Conservation (phyloP, 2,888 invertebrate genomes). For the Dicyrtoma fusca region DNA sequence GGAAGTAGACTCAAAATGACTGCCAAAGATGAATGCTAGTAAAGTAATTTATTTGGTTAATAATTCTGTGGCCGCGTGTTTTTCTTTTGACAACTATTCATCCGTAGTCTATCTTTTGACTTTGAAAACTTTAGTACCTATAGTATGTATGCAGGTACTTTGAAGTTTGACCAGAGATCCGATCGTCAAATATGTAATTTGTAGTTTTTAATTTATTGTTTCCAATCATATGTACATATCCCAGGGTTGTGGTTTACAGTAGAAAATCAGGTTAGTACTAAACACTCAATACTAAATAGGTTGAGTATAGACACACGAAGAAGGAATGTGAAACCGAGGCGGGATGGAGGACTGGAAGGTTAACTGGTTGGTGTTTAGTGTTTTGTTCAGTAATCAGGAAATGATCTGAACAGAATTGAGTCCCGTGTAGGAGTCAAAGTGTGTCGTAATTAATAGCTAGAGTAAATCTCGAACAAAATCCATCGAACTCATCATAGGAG, state of each 20-base stretch:
- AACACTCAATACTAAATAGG: neutral
- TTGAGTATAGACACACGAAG: neutral
- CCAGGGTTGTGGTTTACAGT: neutral
- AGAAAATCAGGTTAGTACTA: neutral
- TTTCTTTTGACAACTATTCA: conserved; percentile 1
- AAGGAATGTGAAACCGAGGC: neutral
- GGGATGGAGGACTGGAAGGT: neutral
- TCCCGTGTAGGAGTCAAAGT: conserved; percentile 29
- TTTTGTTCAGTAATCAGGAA: conserved; percentile 27
- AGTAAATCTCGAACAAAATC: conserved; percentile 30
- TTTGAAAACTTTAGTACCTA: no score
- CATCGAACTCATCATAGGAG: conserved; percentile 34
- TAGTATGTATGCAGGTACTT: no score
- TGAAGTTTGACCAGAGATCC: neutral
- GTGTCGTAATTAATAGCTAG: conserved; percentile 39
- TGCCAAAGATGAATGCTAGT: no score
- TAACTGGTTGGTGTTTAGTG: conserved; percentile 13
- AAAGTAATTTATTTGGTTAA: conserved; percentile 5
- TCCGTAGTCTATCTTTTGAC: neutral
- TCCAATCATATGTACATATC: neutral
- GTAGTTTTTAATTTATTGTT: conserved; percentile 3
- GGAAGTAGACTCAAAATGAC: no score
- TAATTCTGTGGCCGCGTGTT: neutral
- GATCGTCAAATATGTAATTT: conserved; percentile 1
- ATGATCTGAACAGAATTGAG: conserved; percentile 31